Percentiles rank a stretch among this genome's conserved stretches.
These are phyloP conservation scores for Frankliniella fusca DNA, from an alignment of 2,888 invertebrate species.

Conservation along the genomic window DNA sequence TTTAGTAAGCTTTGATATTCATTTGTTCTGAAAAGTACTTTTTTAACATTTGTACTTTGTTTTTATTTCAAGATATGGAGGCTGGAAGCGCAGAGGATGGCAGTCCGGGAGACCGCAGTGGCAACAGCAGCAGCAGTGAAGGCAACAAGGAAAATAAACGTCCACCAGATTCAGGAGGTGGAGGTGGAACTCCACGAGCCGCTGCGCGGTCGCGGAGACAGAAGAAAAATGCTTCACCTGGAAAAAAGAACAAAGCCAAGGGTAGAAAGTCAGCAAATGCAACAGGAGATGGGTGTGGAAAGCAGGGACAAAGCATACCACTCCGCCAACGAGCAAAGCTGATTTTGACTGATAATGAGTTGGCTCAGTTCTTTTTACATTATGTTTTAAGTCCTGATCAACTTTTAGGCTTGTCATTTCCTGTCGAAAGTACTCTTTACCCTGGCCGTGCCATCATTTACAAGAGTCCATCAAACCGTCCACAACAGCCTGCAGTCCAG, in stretches of 20 bases:
- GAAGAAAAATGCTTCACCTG: conserved; percentile 49
- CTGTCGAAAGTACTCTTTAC: conserved; percentile 59
- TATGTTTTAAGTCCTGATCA: conserved; percentile 61
- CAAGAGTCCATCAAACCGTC: conserved; percentile 46
- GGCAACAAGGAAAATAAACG: conserved; percentile 42
- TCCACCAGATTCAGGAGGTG: conserved; percentile 35
- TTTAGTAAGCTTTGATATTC: background rate
- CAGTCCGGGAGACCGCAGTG: conserved; percentile 43
- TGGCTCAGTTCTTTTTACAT: conserved; percentile 56
- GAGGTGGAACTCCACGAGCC: conserved; percentile 26
- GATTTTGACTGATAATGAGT: conserved; percentile 52
- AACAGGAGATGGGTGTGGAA: conserved; percentile 31
- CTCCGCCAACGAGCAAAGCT: conserved; percentile 44
- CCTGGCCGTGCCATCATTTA: conserved; percentile 62
- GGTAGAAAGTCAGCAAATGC: conserved; percentile 6
- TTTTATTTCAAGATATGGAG: conserved; percentile 31
- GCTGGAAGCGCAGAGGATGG: conserved; percentile 38
- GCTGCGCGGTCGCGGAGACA: conserved; percentile 51
- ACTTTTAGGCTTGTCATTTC: conserved; percentile 66
- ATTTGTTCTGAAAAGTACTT: background rate
- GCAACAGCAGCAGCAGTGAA: conserved; percentile 44
- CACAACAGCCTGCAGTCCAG: conserved; percentile 48
- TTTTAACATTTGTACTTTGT: conserved; percentile 28
- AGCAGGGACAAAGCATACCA: conserved; percentile 29
- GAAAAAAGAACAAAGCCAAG: conserved; percentile 40